Conservation (phyloP, 2,888 invertebrate species). For the Alentia gelatinosa region DNA sequence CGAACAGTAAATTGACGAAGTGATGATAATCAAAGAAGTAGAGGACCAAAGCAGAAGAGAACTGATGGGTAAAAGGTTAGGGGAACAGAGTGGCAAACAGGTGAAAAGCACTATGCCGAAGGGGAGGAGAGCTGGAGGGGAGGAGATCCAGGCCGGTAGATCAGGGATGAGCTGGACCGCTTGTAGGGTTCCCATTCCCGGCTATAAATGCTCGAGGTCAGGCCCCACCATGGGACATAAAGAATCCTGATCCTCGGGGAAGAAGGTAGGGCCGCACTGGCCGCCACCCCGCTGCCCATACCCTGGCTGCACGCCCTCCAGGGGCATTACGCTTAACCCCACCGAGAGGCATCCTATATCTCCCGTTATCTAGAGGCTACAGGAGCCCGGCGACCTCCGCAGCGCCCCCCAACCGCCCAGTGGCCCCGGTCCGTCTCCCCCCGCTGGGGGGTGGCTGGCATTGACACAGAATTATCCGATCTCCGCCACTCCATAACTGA, state of each 20-base stretch:
- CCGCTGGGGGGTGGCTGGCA: background rate
- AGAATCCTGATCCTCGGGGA: conserved; percentile 34
- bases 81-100: background rate
- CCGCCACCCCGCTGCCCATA: background rate
- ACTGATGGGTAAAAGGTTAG: background rate
- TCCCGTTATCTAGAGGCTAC: conserved; percentile 50
- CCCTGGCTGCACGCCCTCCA: background rate
- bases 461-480: conserved; percentile 50
- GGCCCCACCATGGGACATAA: background rate
- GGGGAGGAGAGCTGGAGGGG: background rate
- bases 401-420: background rate
- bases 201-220: conserved; percentile 28
- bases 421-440: background rate
- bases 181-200: conserved; percentile 19
- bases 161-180: conserved; percentile 20
- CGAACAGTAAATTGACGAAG: background rate
- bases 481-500: conserved; percentile 44
- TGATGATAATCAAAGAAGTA: background rate
- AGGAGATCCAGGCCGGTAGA: background rate
- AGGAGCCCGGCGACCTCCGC: conserved; percentile 32
- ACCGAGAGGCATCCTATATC: conserved; percentile 37
- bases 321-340: conserved; percentile 52
- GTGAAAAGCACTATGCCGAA: background rate
- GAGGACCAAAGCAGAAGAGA: background rate
- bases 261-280: conserved; percentile 35